A percentile compares a stretch with the other conserved stretches of the same genome.
Evolutionary conservation across 2,113 vertebrate genomes (phyloP).

Genomic region (Mystacornis crossleyi): DNA sequence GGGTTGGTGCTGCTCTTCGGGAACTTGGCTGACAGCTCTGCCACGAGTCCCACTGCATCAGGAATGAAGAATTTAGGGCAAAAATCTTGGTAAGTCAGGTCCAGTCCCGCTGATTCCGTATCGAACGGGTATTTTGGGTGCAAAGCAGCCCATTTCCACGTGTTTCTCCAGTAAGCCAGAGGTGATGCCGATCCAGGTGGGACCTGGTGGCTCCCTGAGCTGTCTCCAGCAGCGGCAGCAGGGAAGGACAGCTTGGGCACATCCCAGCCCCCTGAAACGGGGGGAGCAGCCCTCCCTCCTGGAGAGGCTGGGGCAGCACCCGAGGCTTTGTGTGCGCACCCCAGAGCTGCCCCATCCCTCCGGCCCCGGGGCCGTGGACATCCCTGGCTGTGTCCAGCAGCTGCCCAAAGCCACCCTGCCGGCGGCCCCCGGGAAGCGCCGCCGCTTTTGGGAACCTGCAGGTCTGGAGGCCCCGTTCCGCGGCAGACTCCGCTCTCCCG

Average conservation of each 20-base stretch:
- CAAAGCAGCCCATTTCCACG: not conserved
- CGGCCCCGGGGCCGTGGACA: not conserved
- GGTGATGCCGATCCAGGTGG: fast-evolving
- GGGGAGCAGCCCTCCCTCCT: not conserved
- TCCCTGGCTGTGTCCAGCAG: not conserved
- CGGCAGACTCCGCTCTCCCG: not conserved
- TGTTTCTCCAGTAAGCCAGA: not conserved
- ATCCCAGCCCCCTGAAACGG: not conserved
- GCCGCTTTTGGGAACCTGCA: not conserved
- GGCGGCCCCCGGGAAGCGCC: not conserved
- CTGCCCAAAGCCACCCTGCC: not conserved
- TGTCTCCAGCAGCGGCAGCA: fast-evolving
- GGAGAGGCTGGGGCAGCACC: not conserved
- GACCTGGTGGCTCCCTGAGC: fast-evolving
- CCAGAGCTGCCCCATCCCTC: not conserved
- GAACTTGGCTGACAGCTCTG: not conserved
- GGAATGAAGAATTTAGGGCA: not conserved
- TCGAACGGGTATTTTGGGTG: not conserved
- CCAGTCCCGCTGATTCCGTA: fast-evolving
- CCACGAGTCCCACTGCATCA: not conserved
- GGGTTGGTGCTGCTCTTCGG: not conserved
- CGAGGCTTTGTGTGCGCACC: not conserved
- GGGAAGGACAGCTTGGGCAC: fast-evolving
- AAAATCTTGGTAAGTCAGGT: not conserved
- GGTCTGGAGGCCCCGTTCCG: slow-evolving; percentile 62